A percentile compares a stretch with the other conserved stretches of the same genome.
Conservation (phyloP, 2,888 invertebrate genomes). For the Fissipunctia ypsillon region DNA sequence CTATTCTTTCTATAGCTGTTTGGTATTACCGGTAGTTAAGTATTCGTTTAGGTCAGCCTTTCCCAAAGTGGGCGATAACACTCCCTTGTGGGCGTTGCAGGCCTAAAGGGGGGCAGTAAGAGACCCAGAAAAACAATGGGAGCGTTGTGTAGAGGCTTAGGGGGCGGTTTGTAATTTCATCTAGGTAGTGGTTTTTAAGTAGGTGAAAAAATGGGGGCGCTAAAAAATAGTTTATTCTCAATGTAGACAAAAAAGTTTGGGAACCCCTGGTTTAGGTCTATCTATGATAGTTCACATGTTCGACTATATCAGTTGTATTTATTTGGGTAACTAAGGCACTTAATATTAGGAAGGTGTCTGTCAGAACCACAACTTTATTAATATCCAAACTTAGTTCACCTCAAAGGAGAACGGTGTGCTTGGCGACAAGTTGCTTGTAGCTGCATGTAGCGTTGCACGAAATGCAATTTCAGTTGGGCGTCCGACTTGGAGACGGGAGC, state of each 20-base stretch:
- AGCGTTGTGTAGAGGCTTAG: too few species aligned
- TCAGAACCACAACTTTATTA: conserved; percentile 44
- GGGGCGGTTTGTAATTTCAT: too few species aligned
- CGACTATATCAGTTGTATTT: not conserved
- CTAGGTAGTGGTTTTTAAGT: too few species aligned
- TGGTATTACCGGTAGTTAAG: not conserved
- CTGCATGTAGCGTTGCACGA: conserved; percentile 48
- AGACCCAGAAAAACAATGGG: too few species aligned
- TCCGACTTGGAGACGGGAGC: conserved; percentile 47
- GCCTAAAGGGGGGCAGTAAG: too few species aligned
- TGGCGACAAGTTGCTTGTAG: conserved; percentile 48
- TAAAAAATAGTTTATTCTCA: too few species aligned
- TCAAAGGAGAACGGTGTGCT: conserved; percentile 36
- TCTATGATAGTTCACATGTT: not conserved
- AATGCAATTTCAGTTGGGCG: conserved; percentile 68
- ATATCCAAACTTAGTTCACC: conserved; percentile 50
- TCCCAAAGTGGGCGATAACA: too few species aligned
- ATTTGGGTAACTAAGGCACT: conserved; percentile 1
- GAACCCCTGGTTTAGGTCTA: not conserved
- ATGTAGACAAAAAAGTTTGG: too few species aligned
- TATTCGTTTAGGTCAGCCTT: not conserved
- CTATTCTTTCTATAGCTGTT: not conserved
- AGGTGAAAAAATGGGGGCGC: too few species aligned
- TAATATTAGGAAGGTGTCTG: conserved; percentile 22
- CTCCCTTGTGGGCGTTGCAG: too few species aligned